These are phyloP conservation scores for Bruchidius siliquastri DNA, from an alignment of 2,888 invertebrate genomes.

Conservation along the genomic window DNA sequence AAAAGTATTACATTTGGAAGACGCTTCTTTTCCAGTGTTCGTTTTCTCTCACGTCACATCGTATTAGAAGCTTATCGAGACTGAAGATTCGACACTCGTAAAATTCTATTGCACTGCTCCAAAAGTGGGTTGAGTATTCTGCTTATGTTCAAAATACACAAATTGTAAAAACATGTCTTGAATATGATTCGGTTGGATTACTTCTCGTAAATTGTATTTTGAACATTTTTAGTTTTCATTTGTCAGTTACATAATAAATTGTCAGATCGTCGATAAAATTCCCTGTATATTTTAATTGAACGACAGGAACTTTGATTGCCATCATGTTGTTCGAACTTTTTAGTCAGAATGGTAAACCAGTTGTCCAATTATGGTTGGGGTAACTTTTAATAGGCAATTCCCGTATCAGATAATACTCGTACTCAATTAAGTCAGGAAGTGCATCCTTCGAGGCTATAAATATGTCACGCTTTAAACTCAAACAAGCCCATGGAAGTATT, in stretches of 20 bases:
- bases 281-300: background rate
- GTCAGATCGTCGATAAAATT: background rate
- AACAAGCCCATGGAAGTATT: background rate
- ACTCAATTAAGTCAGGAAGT: background rate
- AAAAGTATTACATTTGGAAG: too few species aligned
- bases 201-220: too few species aligned
- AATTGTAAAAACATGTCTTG: too few species aligned
- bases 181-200: too few species aligned
- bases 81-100: too few species aligned
- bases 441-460: background rate
- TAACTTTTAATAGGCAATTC: background rate
- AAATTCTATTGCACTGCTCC: too few species aligned
- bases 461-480: background rate
- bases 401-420: background rate
- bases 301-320: background rate
- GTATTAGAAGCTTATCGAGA: too few species aligned
- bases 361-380: background rate
- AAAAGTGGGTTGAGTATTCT: too few species aligned
- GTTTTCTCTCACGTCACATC: too few species aligned
- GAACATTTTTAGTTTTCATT: too few species aligned
- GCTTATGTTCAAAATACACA: too few species aligned
- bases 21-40: too few species aligned
- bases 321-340: background rate
- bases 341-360: background rate
- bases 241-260: background rate